Conservation (phyloP, 2,113 vertebrate genomes). For the Marmota monax region DNA sequence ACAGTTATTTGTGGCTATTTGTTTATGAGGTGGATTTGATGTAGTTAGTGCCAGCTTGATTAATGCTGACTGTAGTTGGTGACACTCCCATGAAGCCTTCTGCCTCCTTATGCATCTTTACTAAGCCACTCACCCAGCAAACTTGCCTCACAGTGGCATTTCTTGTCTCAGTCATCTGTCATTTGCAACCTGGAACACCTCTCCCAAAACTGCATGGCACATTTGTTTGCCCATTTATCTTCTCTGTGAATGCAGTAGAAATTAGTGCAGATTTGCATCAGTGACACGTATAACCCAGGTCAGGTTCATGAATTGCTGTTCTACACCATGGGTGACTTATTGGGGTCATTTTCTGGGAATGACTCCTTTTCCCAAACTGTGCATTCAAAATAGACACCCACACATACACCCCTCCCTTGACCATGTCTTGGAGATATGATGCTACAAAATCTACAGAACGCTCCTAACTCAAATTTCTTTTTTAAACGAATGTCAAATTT, state of each 20-base stretch:
- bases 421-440: background rate
- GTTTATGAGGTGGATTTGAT: conserved; percentile 2
- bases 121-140: conserved; percentile 15
- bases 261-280: conserved; percentile 81
- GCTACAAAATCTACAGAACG: conserved; percentile 30
- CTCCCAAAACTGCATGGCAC: conserved; percentile 74
- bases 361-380: conserved; percentile 55
- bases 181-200: conserved; percentile 75
- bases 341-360: conserved; percentile 60
- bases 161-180: conserved; percentile 72
- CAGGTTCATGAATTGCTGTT: conserved; percentile 71
- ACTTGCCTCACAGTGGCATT: conserved; percentile 56
- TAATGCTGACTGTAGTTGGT: background rate
- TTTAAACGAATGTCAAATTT: conserved; percentile 75
- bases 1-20: background rate
- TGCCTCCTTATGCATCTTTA: conserved; percentile 39
- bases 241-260: conserved; percentile 52
- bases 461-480: conserved; percentile 76
- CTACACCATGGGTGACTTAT: background rate
- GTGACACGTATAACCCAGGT: background rate
- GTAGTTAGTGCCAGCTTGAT: background rate
- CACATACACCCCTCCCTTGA: background rate
- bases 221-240: conserved; percentile 83
- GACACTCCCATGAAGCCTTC: background rate
- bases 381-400: conserved; percentile 72